Base-by-base conservation (phyloP, 1,140 invertebrate genomes). In the Drosophila yakuba region DNA sequence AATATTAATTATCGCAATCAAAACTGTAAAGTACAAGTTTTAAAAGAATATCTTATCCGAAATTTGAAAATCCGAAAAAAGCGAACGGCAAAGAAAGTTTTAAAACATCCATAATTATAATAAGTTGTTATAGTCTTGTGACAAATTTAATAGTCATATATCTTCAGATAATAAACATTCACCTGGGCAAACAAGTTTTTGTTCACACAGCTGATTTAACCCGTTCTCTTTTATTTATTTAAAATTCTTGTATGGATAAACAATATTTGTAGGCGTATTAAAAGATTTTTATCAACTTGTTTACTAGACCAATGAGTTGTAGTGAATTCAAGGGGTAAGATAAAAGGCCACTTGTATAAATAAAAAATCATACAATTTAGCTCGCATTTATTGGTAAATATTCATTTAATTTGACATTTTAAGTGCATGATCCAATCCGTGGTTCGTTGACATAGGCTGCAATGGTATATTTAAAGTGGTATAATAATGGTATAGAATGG, bases 381-480 rank as follows among this genome's bases (percentile, higher is more conserved):
- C 11, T 10, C 8, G 4, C 4, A 45, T 45, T 23, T 47, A 47
- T 23, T 47, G 17, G 12, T 5, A 28, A 28, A 25, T 23, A 4
- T 23, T 14, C 0, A 7, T 25, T 17, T 1, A 17, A 11, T 36
- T 20, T 12, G 12, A 12, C 4, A 10, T 28, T 36, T 57, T 20
- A 36, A 11, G 28, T 23, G 20, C 73, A 76, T 7, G 20, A 35
- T 28, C 73, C 73, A 14, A 17, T 43, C 10, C 25, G 54, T 4
- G 73, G 73, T 25, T 76, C 73, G 52, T 64, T 57, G 1, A 74
- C 73, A 58, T 76, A 76, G 10, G 73, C 73, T 75, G 44, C 1
- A 44, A 41, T 17, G 17, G 17, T 17, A 7, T 32, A 25, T 7
- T 25, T 1, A 12, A 45, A 17, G 20, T 45, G 0, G 0, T 1